Evolutionary conservation across 2,888 invertebrate species (phyloP), one percentile per base, ranked within the genome.

Genomic region (Mongoloraphidia duomilia): DNA sequence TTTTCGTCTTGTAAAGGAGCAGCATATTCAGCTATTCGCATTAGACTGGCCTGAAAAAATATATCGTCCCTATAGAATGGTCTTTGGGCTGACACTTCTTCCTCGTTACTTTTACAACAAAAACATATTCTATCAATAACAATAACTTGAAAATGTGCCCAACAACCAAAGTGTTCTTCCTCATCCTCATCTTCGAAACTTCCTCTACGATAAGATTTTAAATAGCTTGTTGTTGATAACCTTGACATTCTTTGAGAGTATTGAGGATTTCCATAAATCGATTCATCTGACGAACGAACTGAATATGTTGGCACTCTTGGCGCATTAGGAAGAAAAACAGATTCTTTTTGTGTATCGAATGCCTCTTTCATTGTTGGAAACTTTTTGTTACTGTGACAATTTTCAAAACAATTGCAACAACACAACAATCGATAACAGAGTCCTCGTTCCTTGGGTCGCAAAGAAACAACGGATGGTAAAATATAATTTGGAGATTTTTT

Each of bases 41-140:
- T 65, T 49, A 79, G 61, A 50, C 76, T 77, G 9, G 75, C 77
- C n/a, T 71, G 69, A 60, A 79, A 85, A 64, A 84, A 82, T 46
- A 84, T 80, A 59, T 86, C 85, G 54, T 80, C 78, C 44, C 80
- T 69, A 60, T 82, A 80, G 56, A 85, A 66, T 0, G 82, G 82
- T 54, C 65, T 57, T 46, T 57, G 40, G 9, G 34, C 34, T 12
- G 40, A 14, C 36, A 26, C n/a, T 33, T 1, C 40, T 6, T 6
- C 17, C 9, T 12, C 5, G 9, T 26, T 12, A 17, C n/a, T 14
- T 41, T 12, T 14, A 41, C 17, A 14, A 17, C 11, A 39, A 42
- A n/a, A 49, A 53, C 13, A 40, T 42, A 3, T 11, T 44, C 44
- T 48, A 46, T 43, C 53, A 56, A 39, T 50, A 49, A 38, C 51